Evolutionary conservation across 2,113 vertebrate genomes (phyloP).

Genomic region (Leiothrix lutea): DNA sequence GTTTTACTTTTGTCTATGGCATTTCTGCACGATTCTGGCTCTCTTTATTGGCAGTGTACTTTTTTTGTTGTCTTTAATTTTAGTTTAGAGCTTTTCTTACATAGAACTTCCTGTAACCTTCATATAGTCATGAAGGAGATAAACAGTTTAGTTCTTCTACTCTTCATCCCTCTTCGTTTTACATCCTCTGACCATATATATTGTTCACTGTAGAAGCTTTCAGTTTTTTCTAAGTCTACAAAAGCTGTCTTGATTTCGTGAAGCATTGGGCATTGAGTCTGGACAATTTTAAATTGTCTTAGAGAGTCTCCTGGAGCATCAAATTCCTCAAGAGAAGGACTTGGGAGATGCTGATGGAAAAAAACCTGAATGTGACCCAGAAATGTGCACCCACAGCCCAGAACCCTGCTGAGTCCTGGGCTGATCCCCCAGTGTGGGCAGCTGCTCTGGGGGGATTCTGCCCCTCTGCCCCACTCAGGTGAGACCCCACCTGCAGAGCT

Average conservation of each 20-base stretch:
- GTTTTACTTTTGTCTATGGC: neutral
- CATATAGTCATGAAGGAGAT: neutral
- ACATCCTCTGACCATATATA: neutral
- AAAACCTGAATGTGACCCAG: neutral
- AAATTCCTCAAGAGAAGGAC: neutral
- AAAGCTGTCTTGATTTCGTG: neutral
- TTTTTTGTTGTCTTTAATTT: neutral
- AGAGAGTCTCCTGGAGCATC: neutral
- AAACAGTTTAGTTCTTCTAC: neutral
- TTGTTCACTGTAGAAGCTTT: neutral
- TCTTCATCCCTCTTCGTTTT: neutral
- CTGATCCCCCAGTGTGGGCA: neutral
- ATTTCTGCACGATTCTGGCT: neutral
- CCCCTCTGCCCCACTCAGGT: neutral
- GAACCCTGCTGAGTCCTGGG: fast-evolving
- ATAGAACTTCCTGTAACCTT: neutral
- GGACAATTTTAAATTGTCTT: neutral
- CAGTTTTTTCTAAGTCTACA: neutral
- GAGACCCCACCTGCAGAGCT: neutral
- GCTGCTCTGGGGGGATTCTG: fast-evolving
- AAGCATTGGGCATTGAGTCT: neutral
- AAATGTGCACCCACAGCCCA: neutral
- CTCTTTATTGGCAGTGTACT: neutral
- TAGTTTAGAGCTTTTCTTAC: neutral
- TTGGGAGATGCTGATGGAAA: neutral